Base-by-base conservation (phyloP, 2,797 vertebrate species). In the Gymnodraco acuticeps region DNA sequence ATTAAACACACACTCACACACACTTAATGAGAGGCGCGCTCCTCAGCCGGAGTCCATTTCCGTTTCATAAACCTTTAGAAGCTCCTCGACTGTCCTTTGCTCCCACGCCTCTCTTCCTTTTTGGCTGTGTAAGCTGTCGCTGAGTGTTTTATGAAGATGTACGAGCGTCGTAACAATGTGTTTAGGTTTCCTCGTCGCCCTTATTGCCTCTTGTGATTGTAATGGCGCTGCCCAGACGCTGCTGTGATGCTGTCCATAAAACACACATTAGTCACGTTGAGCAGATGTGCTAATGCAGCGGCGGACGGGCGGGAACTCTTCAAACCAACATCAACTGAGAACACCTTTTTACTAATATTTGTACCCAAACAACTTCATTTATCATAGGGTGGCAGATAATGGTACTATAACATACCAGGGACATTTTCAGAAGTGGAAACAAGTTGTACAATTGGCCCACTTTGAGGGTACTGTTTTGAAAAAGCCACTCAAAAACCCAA, bases 81-180 rank as follows among this genome's bases (percentile, higher is more conserved):
- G 80, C 86, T 70, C 52, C 79, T 80, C 13, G 1, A 41, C 70
- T 78, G 74, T 75, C 79, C 66, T 72, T 83, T 81, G 51, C 59
- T 67, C 63, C 63, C 45, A 78, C 9, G 60, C 77, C 63, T 82
- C 73, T 73, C 65, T 3, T 84, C 66, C 61, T 87, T 87, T 84
- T 78, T 4, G 59, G 59, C 45, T 6, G 45, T 15, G 10, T 54
- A 15, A 77, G 75, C 75, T 77, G 77, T 55, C 47, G 46, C 31
- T 10, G 48, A 80, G 76, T 82, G 83, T 82, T 91, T 91, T 75
- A 89, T 87, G 81, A 85, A 91, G 87, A 92, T 38, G 31, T 63
- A 87, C 60, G 73, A 78, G 78, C 3, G 23, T 79, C 77, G 79
- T 89, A 87, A 90, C 91, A 83, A 73, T 27, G 52, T 69, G 84